Percentiles rank a stretch among this genome's conserved stretches.
Evolutionary conservation across 2,888 invertebrate genomes (phyloP).

Genomic region (Adelphocoris suturalis): DNA sequence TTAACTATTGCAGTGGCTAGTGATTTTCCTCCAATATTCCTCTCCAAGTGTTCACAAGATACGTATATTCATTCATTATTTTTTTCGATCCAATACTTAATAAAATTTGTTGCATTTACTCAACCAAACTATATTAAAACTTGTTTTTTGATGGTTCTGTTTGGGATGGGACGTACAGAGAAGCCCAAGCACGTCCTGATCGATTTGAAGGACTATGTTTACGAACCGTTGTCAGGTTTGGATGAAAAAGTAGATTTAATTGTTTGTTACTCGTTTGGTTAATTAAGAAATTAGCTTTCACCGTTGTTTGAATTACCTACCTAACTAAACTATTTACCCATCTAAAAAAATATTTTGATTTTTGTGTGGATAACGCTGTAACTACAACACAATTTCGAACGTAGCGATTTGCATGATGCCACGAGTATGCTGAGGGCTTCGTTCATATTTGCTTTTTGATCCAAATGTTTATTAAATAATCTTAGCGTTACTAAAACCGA

Average conservation of each 20-base stretch:
- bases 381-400: background rate
- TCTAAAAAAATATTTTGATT: background rate
- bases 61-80: too few species aligned
- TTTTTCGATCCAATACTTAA: too few species aligned
- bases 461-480: background rate
- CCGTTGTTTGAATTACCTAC: background rate
- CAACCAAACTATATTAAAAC: background rate
- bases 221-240: slow-evolving; percentile 73
- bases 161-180: slow-evolving; percentile 64
- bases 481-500: background rate
- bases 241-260: slow-evolving; percentile 33
- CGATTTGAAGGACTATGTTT: slow-evolving; percentile 73
- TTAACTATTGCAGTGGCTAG: too few species aligned
- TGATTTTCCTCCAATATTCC: too few species aligned
- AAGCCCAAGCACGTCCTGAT: slow-evolving; percentile 73
- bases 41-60: too few species aligned
- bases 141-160: slow-evolving; percentile 23
- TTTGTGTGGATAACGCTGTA: background rate
- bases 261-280: background rate
- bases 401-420: slow-evolving; percentile 13
- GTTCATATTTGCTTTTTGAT: background rate
- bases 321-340: background rate
- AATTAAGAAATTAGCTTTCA: slow-evolving; percentile 42
- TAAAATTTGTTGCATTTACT: background rate
- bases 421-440: background rate